Conservation (phyloP, 2,888 invertebrate species). For the Erebia ligea region DNA sequence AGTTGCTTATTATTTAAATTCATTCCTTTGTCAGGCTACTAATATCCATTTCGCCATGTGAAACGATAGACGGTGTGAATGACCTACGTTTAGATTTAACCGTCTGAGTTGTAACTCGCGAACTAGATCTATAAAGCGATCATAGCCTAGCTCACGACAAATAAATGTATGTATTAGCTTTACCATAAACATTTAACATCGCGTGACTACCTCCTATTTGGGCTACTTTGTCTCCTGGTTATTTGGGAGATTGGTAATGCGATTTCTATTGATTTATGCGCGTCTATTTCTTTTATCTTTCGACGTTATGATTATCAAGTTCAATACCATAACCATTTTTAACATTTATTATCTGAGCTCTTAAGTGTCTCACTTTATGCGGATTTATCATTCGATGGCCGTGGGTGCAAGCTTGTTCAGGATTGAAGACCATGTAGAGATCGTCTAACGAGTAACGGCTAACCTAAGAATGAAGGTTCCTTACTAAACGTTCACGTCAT, state of each 20-base stretch:
- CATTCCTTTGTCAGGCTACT: not conserved
- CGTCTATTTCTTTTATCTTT: not conserved
- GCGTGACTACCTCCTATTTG: slow-evolving; percentile 32
- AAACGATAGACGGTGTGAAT: not conserved
- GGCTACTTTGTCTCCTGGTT: slow-evolving; percentile 25
- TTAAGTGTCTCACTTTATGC: not conserved
- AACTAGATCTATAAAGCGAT: not conserved
- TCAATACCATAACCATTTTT: not conserved
- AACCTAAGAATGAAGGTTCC: too few relatives aligned
- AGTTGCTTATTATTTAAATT: not conserved
- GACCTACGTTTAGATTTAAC: not conserved
- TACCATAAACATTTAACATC: slow-evolving; percentile 26
- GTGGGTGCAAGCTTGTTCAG: too few relatives aligned
- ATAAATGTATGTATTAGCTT: slow-evolving; percentile 25
- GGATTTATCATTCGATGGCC: too few relatives aligned
- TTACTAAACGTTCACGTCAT: too few relatives aligned
- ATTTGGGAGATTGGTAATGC: slow-evolving; percentile 15
- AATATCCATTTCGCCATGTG: not conserved
- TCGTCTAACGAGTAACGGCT: too few relatives aligned
- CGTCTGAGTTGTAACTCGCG: not conserved
- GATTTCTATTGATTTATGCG: slow-evolving; percentile 12
- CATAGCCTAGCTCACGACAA: slow-evolving; percentile 19
- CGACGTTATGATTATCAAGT: slow-evolving; percentile 1
- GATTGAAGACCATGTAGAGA: too few relatives aligned
- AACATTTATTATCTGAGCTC: not conserved